Base-by-base conservation (phyloP, 2,888 invertebrate genomes). In the Halictus quadricinctus region DNA sequence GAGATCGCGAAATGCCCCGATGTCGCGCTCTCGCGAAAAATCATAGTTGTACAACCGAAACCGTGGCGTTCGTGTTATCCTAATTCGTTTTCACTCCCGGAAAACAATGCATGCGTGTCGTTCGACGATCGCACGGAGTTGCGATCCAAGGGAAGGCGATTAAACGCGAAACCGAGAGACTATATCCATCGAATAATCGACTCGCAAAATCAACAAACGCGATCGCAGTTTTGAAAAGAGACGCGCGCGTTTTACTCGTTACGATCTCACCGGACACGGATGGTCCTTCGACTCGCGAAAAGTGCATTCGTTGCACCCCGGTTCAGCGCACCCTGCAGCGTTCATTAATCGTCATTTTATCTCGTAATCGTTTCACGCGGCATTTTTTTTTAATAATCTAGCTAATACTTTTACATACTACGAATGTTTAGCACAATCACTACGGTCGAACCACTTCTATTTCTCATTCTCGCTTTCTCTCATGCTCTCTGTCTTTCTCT, bases 321-420 rank as follows among this genome's bases (percentile, higher is more conserved):
- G 64, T 80, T 66, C 79, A 88, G 81, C 88, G 87, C 92, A 89
- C 87, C 89, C 87, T 85, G 88, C 89, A 90, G 43, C 43, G 70
- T 70, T 70, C 43, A 5, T 43, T 72, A 81, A 80, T 75, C 60
- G 87, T 89, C 81, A 13, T 77, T 80, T 85, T 76, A 80, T 73
- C 74, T 91, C 85, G 82, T 86, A 86, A 72, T 89, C 86, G 81
- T 85, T 80, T 74, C 86, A 73, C 86, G 79, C 85, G 83, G 82
- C 82, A 87, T 90, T 90, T 73, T 46, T 25, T 72, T 87, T 90
- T 70, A 70, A 90, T 89, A 90, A 82, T 88, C 88, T 90, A 90
- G 79, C 88, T 90, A 90, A 90, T 90, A 90, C 90, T 90, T 90
- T 87, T 89, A 90, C 84, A 90, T 83, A 83, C 89, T 91, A 91